Base-by-base conservation (phyloP, 2,797 vertebrate species). In the Fratercula arctica region DNA sequence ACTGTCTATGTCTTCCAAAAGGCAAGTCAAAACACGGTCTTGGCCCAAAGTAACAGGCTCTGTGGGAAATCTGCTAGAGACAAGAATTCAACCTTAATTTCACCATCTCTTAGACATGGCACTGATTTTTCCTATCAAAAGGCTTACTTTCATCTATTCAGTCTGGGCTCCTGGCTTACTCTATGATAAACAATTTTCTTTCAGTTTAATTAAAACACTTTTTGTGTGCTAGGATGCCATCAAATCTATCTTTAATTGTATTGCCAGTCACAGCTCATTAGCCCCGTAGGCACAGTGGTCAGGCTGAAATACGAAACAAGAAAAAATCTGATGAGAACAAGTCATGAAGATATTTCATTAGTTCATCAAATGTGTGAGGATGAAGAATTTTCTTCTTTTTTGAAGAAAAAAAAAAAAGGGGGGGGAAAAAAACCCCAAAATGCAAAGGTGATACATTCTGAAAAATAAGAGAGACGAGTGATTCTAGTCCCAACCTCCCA, bases 131-230 rank as follows among this genome's bases (percentile, higher is more conserved):
- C 50, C 68, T 85, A 31, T 74, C 67, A 39, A 92, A 88, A 95
- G 70, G n/a, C 53, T 88, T 90, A 21, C 35, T 95, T 93, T 75
- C 70, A 4, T 85, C 61, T 94, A 23, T 92, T 92, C 64, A 37
- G 13, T 63, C 23, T 70, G 33, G 33, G 33, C 72, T 94, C 5
- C 67, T 87, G 68, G 67, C 68, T 85, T 69, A 73, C 10, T 60
- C 60, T 63, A 2, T 43, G 64, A 74, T 63, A 95, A 84, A 87
- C 66, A 61, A 66, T 77, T 92, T 87, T 89, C 46, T 86, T 94
- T 83, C 84, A 39, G n/a, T 95, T 95, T 95, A 93, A 94, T 94
- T 95, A 88, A 92, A 95, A 77, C n/a, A 68, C 14, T 87, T 94
- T 50, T 59, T 70, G 59, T 67, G 60, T 89, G 90, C 75, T 76